Evolutionary conservation across 53 echinoderm and acorn worm species (phyloP).

Genomic region (Holothuria leucospilota): DNA sequence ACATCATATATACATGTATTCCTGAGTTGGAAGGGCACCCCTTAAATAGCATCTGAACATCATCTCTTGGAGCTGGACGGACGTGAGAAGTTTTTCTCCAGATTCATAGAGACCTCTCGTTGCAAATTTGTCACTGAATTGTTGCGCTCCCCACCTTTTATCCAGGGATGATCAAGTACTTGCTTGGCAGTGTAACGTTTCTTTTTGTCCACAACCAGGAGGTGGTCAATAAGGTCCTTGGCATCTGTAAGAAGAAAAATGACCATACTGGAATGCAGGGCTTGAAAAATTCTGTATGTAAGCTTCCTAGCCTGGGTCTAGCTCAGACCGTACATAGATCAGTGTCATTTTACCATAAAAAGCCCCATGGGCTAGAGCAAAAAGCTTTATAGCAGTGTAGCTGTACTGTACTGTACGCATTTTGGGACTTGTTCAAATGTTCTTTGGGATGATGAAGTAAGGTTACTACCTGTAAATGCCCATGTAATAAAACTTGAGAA

Average conservation of each 20-base stretch:
- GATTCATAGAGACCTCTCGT: slow-evolving; percentile 95
- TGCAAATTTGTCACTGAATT: slow-evolving; percentile 80
- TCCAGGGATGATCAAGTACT: slow-evolving; percentile 89
- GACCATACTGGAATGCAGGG: neutral
- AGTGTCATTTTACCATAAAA: too few species aligned
- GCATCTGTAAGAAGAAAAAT: slow-evolving; percentile 70
- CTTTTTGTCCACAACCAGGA: slow-evolving; percentile 76
- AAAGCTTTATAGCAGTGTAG: too few species aligned
- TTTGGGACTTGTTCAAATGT: too few species aligned
- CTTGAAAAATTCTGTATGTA: too few species aligned
- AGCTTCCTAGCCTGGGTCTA: too few species aligned
- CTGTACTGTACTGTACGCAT: too few species aligned
- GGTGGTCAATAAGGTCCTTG: slow-evolving; percentile 91
- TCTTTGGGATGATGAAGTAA: too few species aligned
- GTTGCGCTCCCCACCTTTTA: slow-evolving; percentile 63
- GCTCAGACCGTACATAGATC: too few species aligned
- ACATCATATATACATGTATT: neutral
- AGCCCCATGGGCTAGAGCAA: too few species aligned
- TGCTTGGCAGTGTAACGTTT: slow-evolving; percentile 83
- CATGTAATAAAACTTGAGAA: too few species aligned
- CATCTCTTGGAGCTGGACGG: slow-evolving; percentile 65
- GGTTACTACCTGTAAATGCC: too few species aligned
- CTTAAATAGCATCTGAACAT: neutral
- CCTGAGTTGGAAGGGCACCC: slow-evolving; percentile 10
- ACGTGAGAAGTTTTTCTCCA: slow-evolving; percentile 95